Evolutionary conservation across 2,797 vertebrate genomes (phyloP).

Genomic region (Parauchenoglanis punctatus): DNA sequence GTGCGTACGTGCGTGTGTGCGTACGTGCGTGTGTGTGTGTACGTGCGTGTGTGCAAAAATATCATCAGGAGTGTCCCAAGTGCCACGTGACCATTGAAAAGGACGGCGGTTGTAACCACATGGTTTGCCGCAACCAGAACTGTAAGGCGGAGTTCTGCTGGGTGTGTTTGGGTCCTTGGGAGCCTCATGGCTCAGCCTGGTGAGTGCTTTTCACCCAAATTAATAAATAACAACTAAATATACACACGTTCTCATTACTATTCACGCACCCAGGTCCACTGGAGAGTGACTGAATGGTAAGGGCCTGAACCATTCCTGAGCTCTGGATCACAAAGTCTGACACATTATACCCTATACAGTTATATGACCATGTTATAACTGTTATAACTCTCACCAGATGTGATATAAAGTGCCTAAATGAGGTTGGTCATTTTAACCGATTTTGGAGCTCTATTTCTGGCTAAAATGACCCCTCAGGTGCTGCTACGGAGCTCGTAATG

Average conservation of each 20-base stretch:
- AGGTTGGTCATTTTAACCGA: neutral
- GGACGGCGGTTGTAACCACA: constrained; percentile 99
- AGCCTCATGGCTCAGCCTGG: constrained; percentile 98
- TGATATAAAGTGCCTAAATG: too few species aligned
- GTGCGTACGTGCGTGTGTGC: neutral
- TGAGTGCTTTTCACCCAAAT: constrained; percentile 69
- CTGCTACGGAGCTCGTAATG: too few species aligned
- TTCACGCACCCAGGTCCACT: neutral
- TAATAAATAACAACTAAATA: neutral
- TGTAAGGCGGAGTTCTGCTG: constrained; percentile 99
- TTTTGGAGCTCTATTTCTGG: neutral
- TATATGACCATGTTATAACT: neutral
- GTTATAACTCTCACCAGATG: neutral
- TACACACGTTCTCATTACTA: neutral
- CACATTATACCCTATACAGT: neutral
- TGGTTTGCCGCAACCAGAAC: constrained; percentile 99
- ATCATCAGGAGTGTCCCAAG: constrained; percentile 94
- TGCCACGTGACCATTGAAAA: constrained; percentile 99
- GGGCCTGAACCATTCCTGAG: neutral
- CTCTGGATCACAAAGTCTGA: neutral
- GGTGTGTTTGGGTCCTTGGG: constrained; percentile 99
- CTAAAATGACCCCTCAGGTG: neutral
- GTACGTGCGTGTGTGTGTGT: neutral
- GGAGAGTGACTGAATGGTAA: neutral
- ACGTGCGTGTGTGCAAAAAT: constrained; percentile 23